Base-by-base conservation (phyloP, 2,797 vertebrate species). In the Tragopan temminckii region DNA sequence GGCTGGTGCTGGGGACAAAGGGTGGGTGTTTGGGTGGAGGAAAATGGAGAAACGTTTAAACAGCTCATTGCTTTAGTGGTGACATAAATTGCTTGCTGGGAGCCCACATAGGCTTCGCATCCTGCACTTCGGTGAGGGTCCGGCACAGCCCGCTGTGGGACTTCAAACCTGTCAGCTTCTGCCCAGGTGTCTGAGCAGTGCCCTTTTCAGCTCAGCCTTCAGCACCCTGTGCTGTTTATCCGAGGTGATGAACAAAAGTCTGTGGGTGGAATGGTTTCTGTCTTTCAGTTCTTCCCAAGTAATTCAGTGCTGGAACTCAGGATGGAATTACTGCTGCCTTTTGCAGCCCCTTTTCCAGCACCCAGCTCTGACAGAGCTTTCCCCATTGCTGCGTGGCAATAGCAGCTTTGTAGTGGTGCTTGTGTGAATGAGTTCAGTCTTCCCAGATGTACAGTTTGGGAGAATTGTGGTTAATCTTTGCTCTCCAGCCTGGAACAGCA, bases 401-500 rank as follows among this genome's bases (percentile, higher is more conserved):
- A 76, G 93, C 80, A 29, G 90, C 93, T 80, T 62, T 57, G 55
- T 64, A 16, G 58, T 10, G 43, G 40, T n/a, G 46, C 63, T 89
- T 94, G 94, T 91, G 69, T 57, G 95, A 11, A 70, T 71, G 80
- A 90, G 93, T 74, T 88, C 95, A 76, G 74, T 53, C 96, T 90
- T 66, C 84, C 75, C 35, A 53, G 62, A 59, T 80, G 92, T 70
- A 50, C 89, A 78, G 90, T 43, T 71, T 33, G 58, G 55, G 90
- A 82, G 66, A 45, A 58, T 63, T 87, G 86, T 59, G 33, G 80
- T 74, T 79, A 20, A 85, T 48, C 91, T 93, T 89, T 93, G 93
- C 93, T 80, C 57, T 85, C 62, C 35, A 4, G 33, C 88, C 87
- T 88, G 76, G 83, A 85, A 68, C 84, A 74, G 31, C 90, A 67